A percentile compares a stretch with the other conserved stretches of the same genome.
phyloP scores from a whole-genome alignment of 2,888 invertebrate species.

The Antheraea yamamai region DNA sequence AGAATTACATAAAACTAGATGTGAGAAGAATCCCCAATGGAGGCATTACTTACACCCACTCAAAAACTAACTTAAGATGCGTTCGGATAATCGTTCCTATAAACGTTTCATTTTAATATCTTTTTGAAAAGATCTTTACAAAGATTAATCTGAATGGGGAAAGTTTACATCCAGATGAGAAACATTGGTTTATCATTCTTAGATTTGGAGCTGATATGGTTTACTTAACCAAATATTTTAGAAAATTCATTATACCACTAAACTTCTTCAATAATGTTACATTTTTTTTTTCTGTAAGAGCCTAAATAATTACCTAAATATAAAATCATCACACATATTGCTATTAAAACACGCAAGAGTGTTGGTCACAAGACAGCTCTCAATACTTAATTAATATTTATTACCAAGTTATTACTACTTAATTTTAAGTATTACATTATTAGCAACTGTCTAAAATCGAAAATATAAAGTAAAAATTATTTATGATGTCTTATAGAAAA shows the following conservation, averaged over 20 bases:
- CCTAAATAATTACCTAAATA: not conserved
- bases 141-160: too few relatives aligned
- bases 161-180: not conserved
- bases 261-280: not conserved
- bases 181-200: not conserved
- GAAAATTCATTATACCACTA: not conserved
- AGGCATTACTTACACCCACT: not conserved
- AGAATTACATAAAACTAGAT: not conserved
- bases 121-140: too few relatives aligned
- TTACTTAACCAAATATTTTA: not conserved
- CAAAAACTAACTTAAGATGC: not conserved
- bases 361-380: not conserved
- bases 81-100: not conserved
- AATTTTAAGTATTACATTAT: not conserved
- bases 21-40: not conserved
- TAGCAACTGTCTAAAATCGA: not conserved
- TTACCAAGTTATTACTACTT: not conserved
- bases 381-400: not conserved
- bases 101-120: too few relatives aligned
- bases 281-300: not conserved
- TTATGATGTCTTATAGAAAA: not conserved
- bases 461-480: not conserved
- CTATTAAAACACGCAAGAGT: not conserved
- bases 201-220: not conserved
- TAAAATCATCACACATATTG: conserved; percentile 5